Base-by-base conservation (phyloP, 2,888 invertebrate genomes). In the Eurytoma adleriae region DNA sequence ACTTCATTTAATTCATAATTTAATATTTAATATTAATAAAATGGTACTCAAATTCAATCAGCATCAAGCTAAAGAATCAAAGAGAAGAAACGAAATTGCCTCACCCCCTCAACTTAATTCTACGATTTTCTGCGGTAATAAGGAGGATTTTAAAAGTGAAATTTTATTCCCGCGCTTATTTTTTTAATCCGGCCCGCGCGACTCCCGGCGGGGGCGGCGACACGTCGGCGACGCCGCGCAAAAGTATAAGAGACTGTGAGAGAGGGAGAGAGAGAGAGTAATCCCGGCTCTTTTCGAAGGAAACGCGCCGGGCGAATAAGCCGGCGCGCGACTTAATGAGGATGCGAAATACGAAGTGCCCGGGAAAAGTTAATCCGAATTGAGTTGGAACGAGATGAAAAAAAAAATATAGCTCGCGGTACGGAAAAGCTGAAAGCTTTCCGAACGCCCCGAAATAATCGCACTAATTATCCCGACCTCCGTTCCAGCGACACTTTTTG, bases 161-260 rank as follows among this genome's bases (percentile, higher is more conserved):
- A 78, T 57, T 72, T 72, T 69, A 76, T 76, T 76, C 76, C 52
- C 54, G 4, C 40, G 59, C 48, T 67, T 72, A 72, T 78, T 78
- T 78, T 73, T 64, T 72, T 78, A 72, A 78, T 78, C 67, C 66
- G 30, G 10, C 30, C 61, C 52, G 54, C 69, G 16, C 48, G 18
- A 27, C 52, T 13, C 54, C 54, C 18, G 30, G 24, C 10, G 57
- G 13, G 67, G 24, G 14, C 0, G n/a, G 62, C 13, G 16, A 61
- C 14, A 61, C 12, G 27, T 13, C 24, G 16, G 24, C 4, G 2
- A 1, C 10, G 24, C 0, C 30, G 16, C 13, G 62, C 30, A 16
- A 62, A 62, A 62, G 62, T 27, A 62, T n/a, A n/a, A n/a, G n/a
- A n/a, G n/a, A n/a, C n/a, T n/a, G n/a, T n/a, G n/a, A n/a, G n/a